These are phyloP conservation scores for Ecdyonurus torrentis DNA, from an alignment of 2,888 invertebrate species.

Conservation along the genomic window DNA sequence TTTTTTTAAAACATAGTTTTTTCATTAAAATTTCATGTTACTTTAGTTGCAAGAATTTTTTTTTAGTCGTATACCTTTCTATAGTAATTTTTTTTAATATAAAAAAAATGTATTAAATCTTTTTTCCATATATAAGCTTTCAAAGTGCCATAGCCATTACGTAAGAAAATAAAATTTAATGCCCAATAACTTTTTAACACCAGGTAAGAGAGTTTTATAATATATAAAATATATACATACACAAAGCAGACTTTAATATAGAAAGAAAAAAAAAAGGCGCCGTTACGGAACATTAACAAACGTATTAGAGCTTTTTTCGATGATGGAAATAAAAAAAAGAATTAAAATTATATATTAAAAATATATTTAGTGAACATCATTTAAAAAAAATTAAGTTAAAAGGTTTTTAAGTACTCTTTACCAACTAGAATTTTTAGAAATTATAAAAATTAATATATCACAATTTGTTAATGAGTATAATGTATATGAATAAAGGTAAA, in stretches of 20 bases:
- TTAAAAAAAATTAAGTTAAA: too few species aligned
- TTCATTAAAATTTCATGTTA: neutral
- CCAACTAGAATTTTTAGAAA: too few species aligned
- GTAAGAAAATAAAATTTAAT: neutral
- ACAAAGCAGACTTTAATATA: too few species aligned
- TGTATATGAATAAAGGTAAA: too few species aligned
- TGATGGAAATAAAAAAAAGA: neutral
- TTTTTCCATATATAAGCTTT: neutral
- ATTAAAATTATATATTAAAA: too few species aligned
- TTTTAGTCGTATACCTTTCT: neutral
- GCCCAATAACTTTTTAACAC: neutral
- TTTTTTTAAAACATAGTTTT: too few species aligned
- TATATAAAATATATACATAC: too few species aligned
- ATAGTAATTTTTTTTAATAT: neutral
- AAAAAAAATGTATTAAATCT: neutral
- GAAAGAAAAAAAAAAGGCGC: neutral
- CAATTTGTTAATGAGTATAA: too few species aligned
- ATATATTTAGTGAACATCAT: too few species aligned
- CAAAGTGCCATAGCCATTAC: neutral
- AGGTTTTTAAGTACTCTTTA: too few species aligned
- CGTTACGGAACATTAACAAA: neutral
- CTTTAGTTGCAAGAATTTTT: too few species aligned
- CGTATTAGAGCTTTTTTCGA: neutral
- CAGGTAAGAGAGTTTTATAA: neutral
- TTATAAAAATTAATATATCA: too few species aligned